These are phyloP conservation scores for Drosophila melanosoma DNA, from an alignment of 2,888 invertebrate genomes.

Conservation along the genomic window DNA sequence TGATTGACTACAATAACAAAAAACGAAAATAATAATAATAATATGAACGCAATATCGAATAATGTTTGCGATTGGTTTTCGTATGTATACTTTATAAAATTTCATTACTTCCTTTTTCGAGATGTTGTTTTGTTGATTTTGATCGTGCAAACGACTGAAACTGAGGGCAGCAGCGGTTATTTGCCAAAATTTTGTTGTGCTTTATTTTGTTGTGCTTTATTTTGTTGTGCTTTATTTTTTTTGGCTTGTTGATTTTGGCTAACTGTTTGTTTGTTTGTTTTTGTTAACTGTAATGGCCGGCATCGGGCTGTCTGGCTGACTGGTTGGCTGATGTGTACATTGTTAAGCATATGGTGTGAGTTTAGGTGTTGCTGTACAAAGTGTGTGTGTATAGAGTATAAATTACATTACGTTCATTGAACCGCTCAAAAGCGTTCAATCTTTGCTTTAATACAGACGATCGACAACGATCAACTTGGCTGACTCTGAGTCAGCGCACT, in stretches of 20 bases:
- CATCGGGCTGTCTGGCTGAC: slow-evolving; percentile 13
- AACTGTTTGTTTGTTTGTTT: slow-evolving; percentile 72
- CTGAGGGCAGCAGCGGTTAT: slow-evolving; percentile 33
- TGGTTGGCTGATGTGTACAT: slow-evolving; percentile 10
- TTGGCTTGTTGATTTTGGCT: slow-evolving; percentile 50
- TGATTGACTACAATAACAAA: slow-evolving; percentile 70
- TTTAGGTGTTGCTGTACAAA: slow-evolving; percentile 4
- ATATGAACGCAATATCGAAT: slow-evolving; percentile 40
- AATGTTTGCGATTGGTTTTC: slow-evolving; percentile 58
- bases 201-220: slow-evolving; percentile 9
- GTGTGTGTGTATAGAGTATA: slow-evolving; percentile 25
- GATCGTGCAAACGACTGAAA: slow-evolving; percentile 34
- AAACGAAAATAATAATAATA: slow-evolving; percentile 23
- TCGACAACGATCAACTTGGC: slow-evolving; percentile 16
- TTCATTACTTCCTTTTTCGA: slow-evolving; percentile 67
- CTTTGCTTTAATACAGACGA: slow-evolving; percentile 34
- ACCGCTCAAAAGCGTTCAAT: slow-evolving; percentile 50
- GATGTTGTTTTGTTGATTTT: slow-evolving; percentile 31
- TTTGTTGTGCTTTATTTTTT: slow-evolving; percentile 25
- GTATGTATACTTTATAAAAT: slow-evolving; percentile 25
- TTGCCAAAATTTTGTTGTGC: slow-evolving; percentile 45
- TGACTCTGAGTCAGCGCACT: slow-evolving; percentile 44
- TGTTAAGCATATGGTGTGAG: slow-evolving; percentile 9
- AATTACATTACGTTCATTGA: slow-evolving; percentile 75
- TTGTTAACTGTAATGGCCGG: slow-evolving; percentile 76